A percentile compares a stretch with the other conserved stretches of the same genome.
These are phyloP conservation scores for Aplysia californica DNA, from an alignment of 1,140 invertebrate species.

Conservation along the genomic window DNA sequence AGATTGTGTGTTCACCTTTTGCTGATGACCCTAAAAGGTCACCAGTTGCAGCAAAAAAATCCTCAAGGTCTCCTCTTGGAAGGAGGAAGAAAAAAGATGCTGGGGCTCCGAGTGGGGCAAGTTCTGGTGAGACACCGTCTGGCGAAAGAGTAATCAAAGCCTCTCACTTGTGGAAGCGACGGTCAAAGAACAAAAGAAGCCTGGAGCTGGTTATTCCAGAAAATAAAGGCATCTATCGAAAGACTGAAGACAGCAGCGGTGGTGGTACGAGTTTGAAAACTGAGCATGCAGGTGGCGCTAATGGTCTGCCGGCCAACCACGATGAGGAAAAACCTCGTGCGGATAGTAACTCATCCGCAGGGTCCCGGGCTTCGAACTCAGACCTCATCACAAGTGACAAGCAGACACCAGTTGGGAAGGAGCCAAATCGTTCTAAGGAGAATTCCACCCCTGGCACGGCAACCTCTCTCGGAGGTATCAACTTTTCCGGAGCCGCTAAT, in stretches of 20 bases:
- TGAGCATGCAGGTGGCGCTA: not conserved
- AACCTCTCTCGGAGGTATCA: not conserved
- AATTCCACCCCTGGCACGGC: not conserved
- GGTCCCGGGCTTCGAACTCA: slow-evolving; percentile 16
- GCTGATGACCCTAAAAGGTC: not conserved
- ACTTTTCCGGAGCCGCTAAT: slow-evolving; percentile 15
- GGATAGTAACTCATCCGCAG: slow-evolving; percentile 17
- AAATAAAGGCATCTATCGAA: not conserved
- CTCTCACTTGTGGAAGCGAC: slow-evolving; percentile 18
- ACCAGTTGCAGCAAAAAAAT: not conserved
- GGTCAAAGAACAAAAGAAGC: slow-evolving; percentile 10
- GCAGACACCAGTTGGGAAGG: too few species aligned
- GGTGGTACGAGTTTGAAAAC: not conserved
- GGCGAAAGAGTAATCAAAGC: too few species aligned
- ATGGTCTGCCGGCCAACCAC: not conserved
- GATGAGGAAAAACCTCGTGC: not conserved
- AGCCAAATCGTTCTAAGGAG: too few species aligned
- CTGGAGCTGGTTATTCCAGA: slow-evolving; percentile 15
- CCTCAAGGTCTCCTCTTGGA: not conserved
- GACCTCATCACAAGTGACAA: slow-evolving; percentile 6
- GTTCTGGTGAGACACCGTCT: too few species aligned
- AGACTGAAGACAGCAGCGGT: not conserved
- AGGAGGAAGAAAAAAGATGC: slow-evolving; percentile 1
- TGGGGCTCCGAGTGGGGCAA: not conserved
- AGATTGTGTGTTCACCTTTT: not conserved